Evolutionary conservation across 2,797 vertebrate genomes (phyloP).

Genomic region (Emys orbicularis): DNA sequence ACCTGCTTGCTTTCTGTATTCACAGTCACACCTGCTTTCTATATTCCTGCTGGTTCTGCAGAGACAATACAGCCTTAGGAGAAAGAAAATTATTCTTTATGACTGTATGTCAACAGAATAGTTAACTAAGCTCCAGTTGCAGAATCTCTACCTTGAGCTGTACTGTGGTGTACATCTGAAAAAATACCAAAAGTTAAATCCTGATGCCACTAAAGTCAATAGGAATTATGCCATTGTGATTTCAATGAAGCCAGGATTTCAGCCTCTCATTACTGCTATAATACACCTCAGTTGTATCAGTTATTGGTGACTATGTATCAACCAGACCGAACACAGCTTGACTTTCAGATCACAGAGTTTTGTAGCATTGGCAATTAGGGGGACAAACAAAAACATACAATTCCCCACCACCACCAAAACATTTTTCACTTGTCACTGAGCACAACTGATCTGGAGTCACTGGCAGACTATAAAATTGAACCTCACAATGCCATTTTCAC

Average conservation of each 20-base stretch:
- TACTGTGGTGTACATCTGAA: background rate
- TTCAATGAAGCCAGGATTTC: background rate
- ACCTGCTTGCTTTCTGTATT: background rate
- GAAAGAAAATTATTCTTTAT: slow-evolving; percentile 7
- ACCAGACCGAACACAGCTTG: background rate
- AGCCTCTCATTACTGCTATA: background rate
- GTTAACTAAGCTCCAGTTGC: background rate
- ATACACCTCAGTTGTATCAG: background rate
- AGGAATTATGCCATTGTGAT: background rate
- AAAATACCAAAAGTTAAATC: background rate
- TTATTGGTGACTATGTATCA: background rate
- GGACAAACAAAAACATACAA: background rate
- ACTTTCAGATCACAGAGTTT: background rate
- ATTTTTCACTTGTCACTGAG: background rate
- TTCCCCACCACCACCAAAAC: background rate
- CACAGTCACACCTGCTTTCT: background rate
- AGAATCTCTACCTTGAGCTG: background rate
- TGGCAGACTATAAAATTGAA: background rate
- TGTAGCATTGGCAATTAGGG: background rate
- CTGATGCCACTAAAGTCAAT: background rate
- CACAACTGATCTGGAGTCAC: background rate
- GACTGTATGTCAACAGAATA: background rate
- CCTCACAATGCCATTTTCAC: background rate
- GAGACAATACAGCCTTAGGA: accelerated
- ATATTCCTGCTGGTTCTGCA: background rate